Percentiles rank a stretch among this genome's conserved stretches.
phyloP scores from a whole-genome alignment of 92 coral and sea anemone genomes.

The Porites rus region DNA sequence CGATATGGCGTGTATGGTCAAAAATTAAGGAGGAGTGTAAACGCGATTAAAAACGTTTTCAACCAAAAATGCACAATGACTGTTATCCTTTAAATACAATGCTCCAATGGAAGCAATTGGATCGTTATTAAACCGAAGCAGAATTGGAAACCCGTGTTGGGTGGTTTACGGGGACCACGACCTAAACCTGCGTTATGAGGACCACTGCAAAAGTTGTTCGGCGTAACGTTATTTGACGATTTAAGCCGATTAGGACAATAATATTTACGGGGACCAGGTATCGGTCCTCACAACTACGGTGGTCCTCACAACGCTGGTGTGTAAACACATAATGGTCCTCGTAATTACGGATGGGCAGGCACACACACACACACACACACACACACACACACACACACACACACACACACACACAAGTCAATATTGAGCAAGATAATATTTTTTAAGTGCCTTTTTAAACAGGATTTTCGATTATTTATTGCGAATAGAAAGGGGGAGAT shows the following conservation, averaged over 20 bases:
- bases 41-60: neutral
- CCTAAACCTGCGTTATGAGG: too few species aligned
- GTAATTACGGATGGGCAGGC: too few species aligned
- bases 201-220: neutral
- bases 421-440: too few species aligned
- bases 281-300: neutral
- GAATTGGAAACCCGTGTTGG: neutral
- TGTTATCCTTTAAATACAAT: neutral
- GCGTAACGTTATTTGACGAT: neutral
- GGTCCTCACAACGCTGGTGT: slow-evolving; percentile 1
- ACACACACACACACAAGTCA: too few species aligned
- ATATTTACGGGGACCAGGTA: slow-evolving; percentile 17
- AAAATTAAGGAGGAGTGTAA: slow-evolving; percentile 1
- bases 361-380: too few species aligned
- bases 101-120: neutral
- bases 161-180: too few species aligned
- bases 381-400: too few species aligned
- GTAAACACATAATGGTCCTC: too few species aligned
- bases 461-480: too few species aligned
- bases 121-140: neutral
- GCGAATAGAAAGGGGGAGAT: too few species aligned
- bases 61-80: neutral
- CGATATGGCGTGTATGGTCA: neutral
- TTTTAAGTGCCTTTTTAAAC: too few species aligned
- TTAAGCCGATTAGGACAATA: neutral